Conservation (phyloP, 2,113 vertebrate species). For the Burhinus bistriatus region DNA sequence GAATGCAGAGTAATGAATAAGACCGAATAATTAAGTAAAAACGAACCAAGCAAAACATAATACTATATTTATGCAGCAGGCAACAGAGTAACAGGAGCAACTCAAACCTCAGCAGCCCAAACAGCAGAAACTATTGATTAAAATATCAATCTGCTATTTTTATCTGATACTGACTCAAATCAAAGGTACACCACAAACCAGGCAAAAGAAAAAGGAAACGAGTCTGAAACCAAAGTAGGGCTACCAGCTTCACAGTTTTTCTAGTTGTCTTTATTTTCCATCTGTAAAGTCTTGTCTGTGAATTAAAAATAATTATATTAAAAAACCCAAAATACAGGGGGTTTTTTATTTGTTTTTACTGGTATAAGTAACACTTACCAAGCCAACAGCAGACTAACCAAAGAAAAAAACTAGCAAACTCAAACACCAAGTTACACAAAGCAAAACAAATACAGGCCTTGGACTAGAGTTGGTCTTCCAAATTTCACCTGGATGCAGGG, state of each 20-base stretch:
- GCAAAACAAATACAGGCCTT: not conserved
- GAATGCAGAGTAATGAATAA: not conserved
- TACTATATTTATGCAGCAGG: not conserved
- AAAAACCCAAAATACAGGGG: fast-evolving
- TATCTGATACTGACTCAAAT: not conserved
- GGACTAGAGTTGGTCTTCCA: not conserved
- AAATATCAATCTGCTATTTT: not conserved
- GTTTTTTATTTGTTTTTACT: not conserved
- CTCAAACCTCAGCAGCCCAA: not conserved
- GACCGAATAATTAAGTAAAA: not conserved
- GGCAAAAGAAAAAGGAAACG: not conserved
- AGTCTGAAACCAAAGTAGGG: not conserved
- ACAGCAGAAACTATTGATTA: fast-evolving
- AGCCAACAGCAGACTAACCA: not conserved
- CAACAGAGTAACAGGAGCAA: not conserved
- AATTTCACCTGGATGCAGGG: not conserved
- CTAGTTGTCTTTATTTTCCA: not conserved
- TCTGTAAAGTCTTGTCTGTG: not conserved
- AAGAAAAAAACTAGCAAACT: not conserved
- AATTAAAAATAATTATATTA: not conserved
- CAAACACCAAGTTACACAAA: not conserved
- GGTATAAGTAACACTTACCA: not conserved
- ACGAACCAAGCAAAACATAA: not conserved
- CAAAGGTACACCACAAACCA: not conserved
- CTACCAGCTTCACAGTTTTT: not conserved